Evolutionary conservation across 1,140 invertebrate species (phyloP), one percentile per base, ranked within the genome.

Genomic region (Neodiprion pinetum): DNA sequence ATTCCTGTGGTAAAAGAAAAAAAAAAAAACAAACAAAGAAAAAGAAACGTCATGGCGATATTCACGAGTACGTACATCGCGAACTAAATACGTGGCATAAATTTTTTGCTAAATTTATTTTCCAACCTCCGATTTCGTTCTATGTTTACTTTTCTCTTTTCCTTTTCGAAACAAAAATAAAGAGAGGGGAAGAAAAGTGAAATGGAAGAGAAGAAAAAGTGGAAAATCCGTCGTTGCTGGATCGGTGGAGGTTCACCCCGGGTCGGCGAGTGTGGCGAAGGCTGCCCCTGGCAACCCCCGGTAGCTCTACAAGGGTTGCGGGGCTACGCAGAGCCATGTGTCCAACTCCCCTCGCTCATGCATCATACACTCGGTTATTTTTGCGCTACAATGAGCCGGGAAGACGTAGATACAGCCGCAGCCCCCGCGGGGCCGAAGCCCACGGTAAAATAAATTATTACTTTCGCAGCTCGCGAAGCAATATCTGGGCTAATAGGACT

Each of bases 321-420:
- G 28, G 28, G 28, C 28, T 40, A 40, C 28, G 28, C 28, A 40
- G 28, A 40, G 28, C 28, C 28, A 40, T 40, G 28, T 40, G 28
- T 40, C 28, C 28, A 83, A 83, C 80, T 78, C 82, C 81, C 82
- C 78, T 77, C 73, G 80, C 77, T 77, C 79, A 77, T 84, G 81
- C 82, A 83, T 84, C 82, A 85, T 84, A 85, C 82, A 85, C 83
- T 85, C 81, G 83, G 82, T 84, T 85, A 85, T 85, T 85, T 85
- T 84, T 79, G 80, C 83, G 83, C 81, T 85, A 84, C 81, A 85
- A 82, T 80, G 81, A 84, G 77, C 78, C 81, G 71, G 71, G 73
- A 78, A 77, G 77, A 82, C 80, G 79, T 73, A 67, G 17, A 67
- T 67, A 48, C 40, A 67, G 40, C 47, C 71, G 61, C 50, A 67